phyloP scores from a whole-genome alignment of 2,888 invertebrate species.

The Ormia ochracea region DNA sequence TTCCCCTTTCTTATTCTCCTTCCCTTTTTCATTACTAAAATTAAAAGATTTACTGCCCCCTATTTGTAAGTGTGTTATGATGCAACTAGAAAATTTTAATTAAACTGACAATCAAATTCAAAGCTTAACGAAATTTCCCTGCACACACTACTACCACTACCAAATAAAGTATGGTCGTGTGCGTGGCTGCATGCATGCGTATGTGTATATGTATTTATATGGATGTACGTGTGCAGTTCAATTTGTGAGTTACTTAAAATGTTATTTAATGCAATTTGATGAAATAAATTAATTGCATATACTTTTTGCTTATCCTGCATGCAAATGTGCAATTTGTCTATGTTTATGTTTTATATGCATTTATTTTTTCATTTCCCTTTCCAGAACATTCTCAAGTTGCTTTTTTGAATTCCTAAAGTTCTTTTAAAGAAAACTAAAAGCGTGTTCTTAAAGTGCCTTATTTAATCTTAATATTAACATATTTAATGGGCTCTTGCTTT shows the following conservation, averaged over 20 bases:
- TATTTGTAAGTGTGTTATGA: neutral
- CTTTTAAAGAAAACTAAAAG: constrained; percentile 6
- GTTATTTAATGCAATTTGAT: neutral
- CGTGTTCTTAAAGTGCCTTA: constrained; percentile 11
- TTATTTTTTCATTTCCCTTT: constrained; percentile 4
- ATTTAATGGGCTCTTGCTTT: constrained; percentile 14
- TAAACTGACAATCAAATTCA: constrained; percentile 47
- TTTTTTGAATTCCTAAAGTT: neutral
- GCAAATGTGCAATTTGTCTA: neutral
- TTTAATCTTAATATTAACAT: constrained; percentile 37
- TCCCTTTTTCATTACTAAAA: neutral
- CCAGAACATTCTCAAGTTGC: neutral
- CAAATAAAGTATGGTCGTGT: neutral
- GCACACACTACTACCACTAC: neutral
- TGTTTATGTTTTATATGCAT: neutral
- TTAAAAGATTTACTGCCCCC: neutral
- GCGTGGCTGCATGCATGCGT: too few species aligned
- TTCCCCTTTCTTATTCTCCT: neutral
- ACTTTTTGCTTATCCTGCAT: neutral
- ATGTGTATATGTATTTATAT: too few species aligned
- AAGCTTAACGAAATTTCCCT: constrained; percentile 25
- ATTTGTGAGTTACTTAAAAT: neutral
- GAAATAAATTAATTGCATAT: neutral
- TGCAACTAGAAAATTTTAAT: constrained; percentile 4
- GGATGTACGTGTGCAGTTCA: too few species aligned